A percentile compares a stretch with the other conserved stretches of the same genome.
Conservation (phyloP, 2,113 vertebrate genomes). For the Pygathrix nemaeus region DNA sequence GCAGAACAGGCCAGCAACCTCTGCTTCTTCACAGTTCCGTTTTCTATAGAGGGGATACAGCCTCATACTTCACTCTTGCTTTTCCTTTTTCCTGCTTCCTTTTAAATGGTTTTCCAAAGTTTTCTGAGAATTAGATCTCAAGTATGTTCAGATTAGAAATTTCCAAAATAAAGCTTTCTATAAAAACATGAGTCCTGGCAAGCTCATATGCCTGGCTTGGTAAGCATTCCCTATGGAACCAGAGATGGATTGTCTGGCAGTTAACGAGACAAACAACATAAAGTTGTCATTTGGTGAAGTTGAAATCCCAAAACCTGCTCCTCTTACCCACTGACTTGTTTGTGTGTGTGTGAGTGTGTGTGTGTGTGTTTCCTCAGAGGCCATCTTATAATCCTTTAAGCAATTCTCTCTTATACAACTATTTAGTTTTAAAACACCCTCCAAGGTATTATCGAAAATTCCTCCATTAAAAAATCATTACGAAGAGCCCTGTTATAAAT, state of each 20-base stretch:
- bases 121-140: conserved; percentile 28
- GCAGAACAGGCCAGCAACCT: background rate
- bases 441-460: conserved; percentile 52
- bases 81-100: background rate
- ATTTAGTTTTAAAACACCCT: conserved; percentile 60
- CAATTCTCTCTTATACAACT: conserved; percentile 41
- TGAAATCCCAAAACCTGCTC: background rate
- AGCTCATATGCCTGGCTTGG: background rate
- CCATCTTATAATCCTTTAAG: conserved; percentile 51
- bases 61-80: background rate
- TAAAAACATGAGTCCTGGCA: conserved; percentile 31
- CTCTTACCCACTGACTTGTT: background rate
- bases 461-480: conserved; percentile 72
- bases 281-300: conserved; percentile 48
- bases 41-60: background rate
- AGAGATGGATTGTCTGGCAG: conserved; percentile 30
- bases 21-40: background rate
- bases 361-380: background rate
- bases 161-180: conserved; percentile 59
- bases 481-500: conserved; percentile 45
- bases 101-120: conserved; percentile 3
- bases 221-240: conserved; percentile 27
- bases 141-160: background rate
- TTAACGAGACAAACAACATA: conserved; percentile 47
- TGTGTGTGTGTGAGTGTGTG: background rate